Percentiles rank a stretch among this genome's conserved stretches.
These are phyloP conservation scores for Lasioglossum vierecki DNA, from an alignment of 2,888 invertebrate species.

Conservation along the genomic window DNA sequence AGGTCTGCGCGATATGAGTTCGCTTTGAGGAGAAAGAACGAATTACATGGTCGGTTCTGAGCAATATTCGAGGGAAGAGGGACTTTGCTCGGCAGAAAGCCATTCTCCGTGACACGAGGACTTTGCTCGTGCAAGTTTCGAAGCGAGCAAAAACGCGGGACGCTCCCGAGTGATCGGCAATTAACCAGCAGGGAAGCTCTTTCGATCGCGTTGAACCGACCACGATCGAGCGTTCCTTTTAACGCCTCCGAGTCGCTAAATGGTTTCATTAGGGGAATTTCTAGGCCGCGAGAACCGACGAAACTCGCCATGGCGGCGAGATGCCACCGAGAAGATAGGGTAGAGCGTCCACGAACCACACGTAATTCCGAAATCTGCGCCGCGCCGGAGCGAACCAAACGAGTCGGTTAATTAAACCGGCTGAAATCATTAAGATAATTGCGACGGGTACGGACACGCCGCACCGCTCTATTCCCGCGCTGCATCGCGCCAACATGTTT, in stretches of 20 bases:
- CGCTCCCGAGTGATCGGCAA: neutral
- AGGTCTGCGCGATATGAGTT: neutral
- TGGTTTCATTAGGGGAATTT: constrained; percentile 31
- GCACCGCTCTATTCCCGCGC: neutral
- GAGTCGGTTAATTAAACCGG: constrained; percentile 52
- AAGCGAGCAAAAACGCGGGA: neutral
- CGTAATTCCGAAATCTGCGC: constrained; percentile 36
- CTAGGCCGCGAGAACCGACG: neutral
- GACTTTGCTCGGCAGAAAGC: neutral
- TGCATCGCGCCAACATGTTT: neutral
- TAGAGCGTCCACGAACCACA: constrained; percentile 7
- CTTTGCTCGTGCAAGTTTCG: neutral
- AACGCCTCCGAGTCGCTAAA: constrained; percentile 19
- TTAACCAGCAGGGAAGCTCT: neutral
- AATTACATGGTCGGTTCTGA: neutral
- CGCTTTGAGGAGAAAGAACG: neutral
- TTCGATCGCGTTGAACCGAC: neutral
- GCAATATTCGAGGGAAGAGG: neutral
- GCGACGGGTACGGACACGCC: neutral
- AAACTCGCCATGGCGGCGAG: constrained; percentile 24
- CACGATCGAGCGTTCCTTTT: constrained; percentile 5
- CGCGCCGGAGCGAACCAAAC: neutral
- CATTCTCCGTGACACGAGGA: neutral
- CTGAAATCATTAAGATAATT: constrained; percentile 54
- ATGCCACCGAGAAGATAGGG: constrained; percentile 31